Percentiles rank a stretch among this genome's conserved stretches.
Evolutionary conservation across 1,140 invertebrate species (phyloP).

Genomic region (Littorina saxatilis): DNA sequence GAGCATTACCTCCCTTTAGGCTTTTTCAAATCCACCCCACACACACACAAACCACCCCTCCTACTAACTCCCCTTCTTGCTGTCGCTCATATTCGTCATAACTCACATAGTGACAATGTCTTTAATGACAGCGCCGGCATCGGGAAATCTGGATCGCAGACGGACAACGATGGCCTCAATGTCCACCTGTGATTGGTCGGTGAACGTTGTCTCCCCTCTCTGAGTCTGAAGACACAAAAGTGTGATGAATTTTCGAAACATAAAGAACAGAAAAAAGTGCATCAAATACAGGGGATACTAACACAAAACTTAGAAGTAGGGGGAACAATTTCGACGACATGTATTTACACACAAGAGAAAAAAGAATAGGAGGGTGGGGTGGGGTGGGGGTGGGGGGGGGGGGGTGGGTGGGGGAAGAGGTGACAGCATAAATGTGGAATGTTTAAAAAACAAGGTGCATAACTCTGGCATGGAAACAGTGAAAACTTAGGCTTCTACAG

Average conservation of each 20-base stretch:
- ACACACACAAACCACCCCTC: no score
- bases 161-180: not conserved
- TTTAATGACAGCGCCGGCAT: slow-evolving; percentile 6
- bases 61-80: no score
- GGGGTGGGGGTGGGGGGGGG: not conserved
- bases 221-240: no score
- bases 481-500: no score
- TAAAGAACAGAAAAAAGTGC: not conserved
- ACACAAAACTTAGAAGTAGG: no score
- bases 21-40: no score
- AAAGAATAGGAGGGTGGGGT: not conserved
- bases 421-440: no score
- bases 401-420: not conserved
- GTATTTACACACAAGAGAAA: not conserved
- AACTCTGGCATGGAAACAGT: no score
- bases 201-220: slow-evolving; percentile 14
- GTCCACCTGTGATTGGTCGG: not conserved
- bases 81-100: no score
- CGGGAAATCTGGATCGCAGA: not conserved
- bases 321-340: not conserved
- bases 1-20: no score
- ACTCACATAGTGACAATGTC: slow-evolving; percentile 22
- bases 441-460: no score
- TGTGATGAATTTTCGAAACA: no score
- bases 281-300: not conserved